These are phyloP conservation scores for Platanista minor DNA, from an alignment of 2,113 vertebrate genomes.

Conservation along the genomic window DNA sequence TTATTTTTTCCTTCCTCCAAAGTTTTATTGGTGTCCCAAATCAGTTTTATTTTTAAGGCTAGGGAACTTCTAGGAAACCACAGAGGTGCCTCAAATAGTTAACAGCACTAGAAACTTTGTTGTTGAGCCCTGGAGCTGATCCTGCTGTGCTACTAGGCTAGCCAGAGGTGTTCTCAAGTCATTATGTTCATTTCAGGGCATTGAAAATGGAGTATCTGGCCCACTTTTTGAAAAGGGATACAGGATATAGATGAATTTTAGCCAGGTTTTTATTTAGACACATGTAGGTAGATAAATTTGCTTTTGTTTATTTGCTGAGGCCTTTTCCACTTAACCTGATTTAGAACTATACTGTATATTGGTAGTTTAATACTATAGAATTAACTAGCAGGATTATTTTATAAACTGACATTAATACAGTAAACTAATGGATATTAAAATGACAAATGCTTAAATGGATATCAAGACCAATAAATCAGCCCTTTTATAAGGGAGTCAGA, in stretches of 20 bases:
- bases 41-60: background rate
- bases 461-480: background rate
- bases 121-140: background rate
- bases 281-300: background rate
- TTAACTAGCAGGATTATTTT: background rate
- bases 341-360: background rate
- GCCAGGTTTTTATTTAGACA: background rate
- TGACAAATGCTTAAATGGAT: background rate
- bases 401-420: background rate
- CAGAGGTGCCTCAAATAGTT: background rate
- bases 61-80: background rate
- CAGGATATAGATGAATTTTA: background rate
- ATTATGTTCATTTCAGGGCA: no score
- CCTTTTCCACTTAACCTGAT: background rate
- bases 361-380: background rate
- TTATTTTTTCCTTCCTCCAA: background rate
- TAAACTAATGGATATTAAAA: background rate
- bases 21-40: background rate
- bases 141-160: background rate
- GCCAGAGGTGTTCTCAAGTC: background rate
- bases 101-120: background rate
- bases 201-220: background rate
- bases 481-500: background rate
- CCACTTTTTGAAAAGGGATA: background rate
- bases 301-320: background rate